Evolutionary conservation across 2,888 invertebrate genomes (phyloP), one percentile per base, ranked within the genome.

Genomic region (Monoplex corrugatus): DNA sequence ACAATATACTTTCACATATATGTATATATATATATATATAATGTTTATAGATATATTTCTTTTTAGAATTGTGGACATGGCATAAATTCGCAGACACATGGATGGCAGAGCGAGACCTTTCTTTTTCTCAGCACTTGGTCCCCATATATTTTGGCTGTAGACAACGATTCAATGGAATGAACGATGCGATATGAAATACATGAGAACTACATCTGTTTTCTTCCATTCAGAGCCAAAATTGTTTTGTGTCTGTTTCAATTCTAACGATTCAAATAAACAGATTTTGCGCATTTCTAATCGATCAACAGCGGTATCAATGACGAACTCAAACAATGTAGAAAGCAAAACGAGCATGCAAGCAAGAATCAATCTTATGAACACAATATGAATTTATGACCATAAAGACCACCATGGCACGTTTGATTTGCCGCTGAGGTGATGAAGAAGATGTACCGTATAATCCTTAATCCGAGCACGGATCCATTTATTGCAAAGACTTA

Each of bases 121-220:
- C 43, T 75, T 38, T 80, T 10, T 80, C 78, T 80, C 78, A 80
- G 78, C 78, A 80, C 19, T 23, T 80, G 78, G 78, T 80, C 78
- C 78, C 78, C 13, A 80, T 80, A 80, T 40, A 80, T 57, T 57
- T 80, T 80, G 78, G 78, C 78, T 80, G 78, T 40, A 43, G 78
- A 80, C 78, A 40, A 38, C 23, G 8, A 23, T 40, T 80, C 78
- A 80, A 43, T 43, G 78, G 78, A 80, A 80, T 80, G 78, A 80
- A 43, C 3, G 43, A 80, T 40, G 40, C 35, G 43, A 40, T 43
- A 43, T 80, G 78, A 43, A 32, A 80, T 1, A 75, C 40, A 80
- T 80, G 78, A 80, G 23, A 40, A 80, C n/a, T n/a, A n/a, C n/a
- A n/a, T n/a, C n/a, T n/a, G n/a, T n/a, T n/a, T n/a, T n/a, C n/a